Conservation (phyloP, 2,113 vertebrate genomes). For the Mormyrus iriodes region DNA sequence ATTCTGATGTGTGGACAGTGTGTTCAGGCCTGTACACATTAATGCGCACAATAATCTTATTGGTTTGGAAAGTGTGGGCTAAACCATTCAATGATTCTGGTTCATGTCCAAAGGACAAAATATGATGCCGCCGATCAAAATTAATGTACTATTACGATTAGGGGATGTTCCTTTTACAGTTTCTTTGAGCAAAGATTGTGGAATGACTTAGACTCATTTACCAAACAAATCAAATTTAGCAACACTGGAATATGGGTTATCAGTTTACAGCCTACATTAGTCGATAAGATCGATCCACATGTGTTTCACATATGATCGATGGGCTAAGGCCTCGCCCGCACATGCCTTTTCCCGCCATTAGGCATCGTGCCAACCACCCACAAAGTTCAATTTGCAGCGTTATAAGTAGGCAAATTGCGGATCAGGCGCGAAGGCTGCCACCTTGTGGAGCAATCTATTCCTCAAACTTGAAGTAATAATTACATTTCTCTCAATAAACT, state of each 20-base stretch:
- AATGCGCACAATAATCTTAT: neutral
- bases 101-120: neutral
- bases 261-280: neutral
- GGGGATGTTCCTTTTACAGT: neutral
- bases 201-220: neutral
- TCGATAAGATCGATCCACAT: neutral
- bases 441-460: conserved; percentile 4
- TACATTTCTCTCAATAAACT: neutral
- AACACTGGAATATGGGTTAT: neutral
- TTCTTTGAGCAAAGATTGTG: neutral
- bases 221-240: neutral
- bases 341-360: neutral
- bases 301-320: neutral
- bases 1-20: neutral
- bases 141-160: neutral
- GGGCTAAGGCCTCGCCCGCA: neutral
- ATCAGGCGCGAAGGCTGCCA: conserved; percentile 10
- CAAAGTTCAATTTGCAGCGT: neutral
- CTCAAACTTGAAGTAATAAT: neutral
- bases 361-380: neutral
- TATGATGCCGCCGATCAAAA: neutral
- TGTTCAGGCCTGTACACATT: neutral
- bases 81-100: neutral
- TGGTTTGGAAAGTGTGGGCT: neutral
- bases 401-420: neutral